phyloP scores from a whole-genome alignment of 2,888 invertebrate genomes.

The Augochlorella aurata region DNA sequence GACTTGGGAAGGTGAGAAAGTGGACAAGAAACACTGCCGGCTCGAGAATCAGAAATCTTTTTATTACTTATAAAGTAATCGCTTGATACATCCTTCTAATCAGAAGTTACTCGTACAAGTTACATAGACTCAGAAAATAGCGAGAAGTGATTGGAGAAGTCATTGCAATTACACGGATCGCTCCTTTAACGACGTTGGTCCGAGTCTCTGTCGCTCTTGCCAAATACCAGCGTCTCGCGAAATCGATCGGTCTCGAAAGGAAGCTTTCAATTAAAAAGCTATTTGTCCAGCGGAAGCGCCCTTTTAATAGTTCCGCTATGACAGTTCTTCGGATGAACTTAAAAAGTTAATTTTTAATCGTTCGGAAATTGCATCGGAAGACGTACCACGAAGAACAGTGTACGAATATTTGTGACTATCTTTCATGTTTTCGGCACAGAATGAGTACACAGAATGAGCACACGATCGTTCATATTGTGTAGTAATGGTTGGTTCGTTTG shows the following conservation, averaged over 20 bases:
- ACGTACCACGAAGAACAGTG: no score
- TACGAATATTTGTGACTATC: no score
- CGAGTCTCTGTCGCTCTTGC: conserved; percentile 20
- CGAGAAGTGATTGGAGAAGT: conserved; percentile 44
- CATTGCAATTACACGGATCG: conserved; percentile 37
- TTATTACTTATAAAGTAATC: conserved; percentile 57
- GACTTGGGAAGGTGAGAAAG: not conserved
- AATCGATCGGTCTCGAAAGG: not conserved
- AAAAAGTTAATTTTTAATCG: no score
- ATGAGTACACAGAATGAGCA: no score
- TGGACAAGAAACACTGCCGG: not conserved
- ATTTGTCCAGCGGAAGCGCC: not conserved
- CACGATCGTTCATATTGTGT: no score
- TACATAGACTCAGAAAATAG: conserved; percentile 54
- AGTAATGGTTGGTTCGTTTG: no score
- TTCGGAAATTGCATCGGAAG: no score
- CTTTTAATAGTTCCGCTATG: no score
- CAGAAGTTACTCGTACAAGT: conserved; percentile 50
- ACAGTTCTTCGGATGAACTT: no score
- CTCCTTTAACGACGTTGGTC: conserved; percentile 35
- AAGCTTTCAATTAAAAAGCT: not conserved
- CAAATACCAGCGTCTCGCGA: conserved; percentile 17
- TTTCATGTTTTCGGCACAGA: no score
- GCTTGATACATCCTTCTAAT: conserved; percentile 54
- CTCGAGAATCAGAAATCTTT: conserved; percentile 53